These are phyloP conservation scores for Chymomyza amoena DNA, from an alignment of 2,888 invertebrate genomes.

Conservation along the genomic window DNA sequence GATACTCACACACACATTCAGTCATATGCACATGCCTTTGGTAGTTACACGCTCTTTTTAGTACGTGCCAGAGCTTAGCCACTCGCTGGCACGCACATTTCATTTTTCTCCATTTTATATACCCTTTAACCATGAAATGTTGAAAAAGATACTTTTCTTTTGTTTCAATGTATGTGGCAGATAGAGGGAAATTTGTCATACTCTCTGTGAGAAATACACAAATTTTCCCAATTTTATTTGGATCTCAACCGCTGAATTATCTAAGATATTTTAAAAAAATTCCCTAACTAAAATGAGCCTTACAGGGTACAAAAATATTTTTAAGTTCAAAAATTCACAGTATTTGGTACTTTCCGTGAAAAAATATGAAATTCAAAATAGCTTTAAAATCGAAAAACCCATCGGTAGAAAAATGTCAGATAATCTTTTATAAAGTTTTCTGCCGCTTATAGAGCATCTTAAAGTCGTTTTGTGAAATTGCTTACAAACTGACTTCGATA, in stretches of 20 bases:
- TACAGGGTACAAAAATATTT: too few relatives aligned
- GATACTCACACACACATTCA: conserved; percentile 9
- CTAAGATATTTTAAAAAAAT: too few relatives aligned
- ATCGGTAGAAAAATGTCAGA: too few relatives aligned
- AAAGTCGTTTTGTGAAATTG: background rate
- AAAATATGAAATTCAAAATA: too few relatives aligned
- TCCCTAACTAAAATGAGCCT: too few relatives aligned
- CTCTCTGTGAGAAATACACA: too few relatives aligned
- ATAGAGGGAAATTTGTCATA: background rate
- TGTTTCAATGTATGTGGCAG: background rate
- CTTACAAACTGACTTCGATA: background rate
- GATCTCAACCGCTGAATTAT: too few relatives aligned
- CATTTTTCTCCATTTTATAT: conserved; percentile 4
- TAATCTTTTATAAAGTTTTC: background rate
- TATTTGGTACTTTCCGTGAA: too few relatives aligned
- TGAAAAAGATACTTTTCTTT: background rate
- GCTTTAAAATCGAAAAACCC: too few relatives aligned
- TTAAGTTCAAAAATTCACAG: too few relatives aligned
- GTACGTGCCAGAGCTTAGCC: conserved; percentile 63
- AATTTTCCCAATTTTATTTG: too few relatives aligned
- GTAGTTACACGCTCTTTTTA: conserved; percentile 54
- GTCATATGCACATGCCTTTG: conserved; percentile 21
- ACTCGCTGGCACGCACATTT: conserved; percentile 64
- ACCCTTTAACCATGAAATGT: background rate
- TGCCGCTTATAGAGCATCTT: background rate